These are phyloP conservation scores for Drosophila crucigera DNA, from an alignment of 2,888 invertebrate species.

Conservation along the genomic window DNA sequence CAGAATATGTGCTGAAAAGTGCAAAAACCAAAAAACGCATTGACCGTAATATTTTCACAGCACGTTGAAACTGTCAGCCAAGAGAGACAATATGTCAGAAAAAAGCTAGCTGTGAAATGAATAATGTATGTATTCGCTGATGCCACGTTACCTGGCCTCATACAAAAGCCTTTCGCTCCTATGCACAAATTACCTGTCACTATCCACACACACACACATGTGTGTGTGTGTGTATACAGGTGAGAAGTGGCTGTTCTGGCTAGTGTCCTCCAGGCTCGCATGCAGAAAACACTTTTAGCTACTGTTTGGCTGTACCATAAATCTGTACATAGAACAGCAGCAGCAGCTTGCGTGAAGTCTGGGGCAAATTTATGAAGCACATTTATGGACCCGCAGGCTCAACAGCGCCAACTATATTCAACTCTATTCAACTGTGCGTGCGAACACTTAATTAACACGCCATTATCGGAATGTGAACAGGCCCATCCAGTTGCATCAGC, in stretches of 20 bases:
- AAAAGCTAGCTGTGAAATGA: conserved; percentile 62
- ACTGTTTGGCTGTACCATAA: conserved; percentile 49
- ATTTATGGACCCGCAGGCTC: conserved; percentile 21
- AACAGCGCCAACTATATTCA: conserved; percentile 16
- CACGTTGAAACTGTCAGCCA: conserved; percentile 23
- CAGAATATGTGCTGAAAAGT: conserved; percentile 52
- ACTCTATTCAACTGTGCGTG: conserved; percentile 64
- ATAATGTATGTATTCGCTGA: conserved; percentile 58
- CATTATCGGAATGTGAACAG: conserved; percentile 55
- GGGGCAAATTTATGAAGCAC: conserved; percentile 55
- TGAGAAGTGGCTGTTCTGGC: conserved; percentile 30
- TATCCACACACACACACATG: conserved; percentile 7
- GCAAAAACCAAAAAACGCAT: conserved; percentile 29
- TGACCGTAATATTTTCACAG: conserved; percentile 28
- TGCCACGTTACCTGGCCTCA: neutral
- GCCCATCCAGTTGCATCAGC: conserved; percentile 6
- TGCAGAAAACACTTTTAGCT: conserved; percentile 38
- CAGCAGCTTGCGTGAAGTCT: neutral
- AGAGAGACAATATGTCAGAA: conserved; percentile 44
- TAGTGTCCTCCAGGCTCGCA: conserved; percentile 1
- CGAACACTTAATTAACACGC: conserved; percentile 70
- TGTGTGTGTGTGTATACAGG: conserved; percentile 4
- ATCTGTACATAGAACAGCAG: conserved; percentile 45
- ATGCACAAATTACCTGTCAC: conserved; percentile 79
- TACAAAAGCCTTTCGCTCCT: conserved; percentile 42